Base-by-base conservation (phyloP, 2,888 invertebrate species). In the Chalcosyrphus nemorum region DNA sequence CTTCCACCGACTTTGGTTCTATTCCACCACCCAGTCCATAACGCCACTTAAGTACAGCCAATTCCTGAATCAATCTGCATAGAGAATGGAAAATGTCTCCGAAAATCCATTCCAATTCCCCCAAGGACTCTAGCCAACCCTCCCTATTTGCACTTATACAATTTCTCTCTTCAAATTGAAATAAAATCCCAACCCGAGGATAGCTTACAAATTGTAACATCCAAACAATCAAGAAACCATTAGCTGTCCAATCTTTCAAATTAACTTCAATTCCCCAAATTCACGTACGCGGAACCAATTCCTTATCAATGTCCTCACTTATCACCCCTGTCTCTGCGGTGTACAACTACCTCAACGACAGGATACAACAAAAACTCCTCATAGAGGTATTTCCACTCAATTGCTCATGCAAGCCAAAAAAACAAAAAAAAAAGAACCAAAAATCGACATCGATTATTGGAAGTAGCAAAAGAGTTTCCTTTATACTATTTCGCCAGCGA, bases 391-490 rank as follows among this genome's bases (percentile, higher is more conserved):
- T 75, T 65, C 56, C 24, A 65, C 45, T 56, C 74, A 75, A 75
- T 75, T 38, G 43, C 2, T 27, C 50, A 19, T 66, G 56, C 41
- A 47, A 50, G 50, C 57, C 57, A 75, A 38, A 13, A 38, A 38
- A 38, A 29, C 4, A 29, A 32, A 32, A 32, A 32, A 9, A 75
- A 65, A 75, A n/a, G n/a, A n/a, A n/a, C n/a, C 4, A 47, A 47
- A 32, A 68, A 76, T 76, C 76, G 76, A 61, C 50, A 57, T 24
- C 68, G 68, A 68, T 61, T 76, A 76, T 63, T 52, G 54, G 19
- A 43, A 43, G 11, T 2, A 15, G 41, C 41, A 43, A 61, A 52
- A 11, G 19, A n/a, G 27, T 56, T 45, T 41, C 66, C 21, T 7
- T 6, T 3, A 9, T 9, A 43, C 29, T 4, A 15, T 7, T 19